Conservation (phyloP, 2,888 invertebrate genomes). For the Callyntrura sp. region DNA sequence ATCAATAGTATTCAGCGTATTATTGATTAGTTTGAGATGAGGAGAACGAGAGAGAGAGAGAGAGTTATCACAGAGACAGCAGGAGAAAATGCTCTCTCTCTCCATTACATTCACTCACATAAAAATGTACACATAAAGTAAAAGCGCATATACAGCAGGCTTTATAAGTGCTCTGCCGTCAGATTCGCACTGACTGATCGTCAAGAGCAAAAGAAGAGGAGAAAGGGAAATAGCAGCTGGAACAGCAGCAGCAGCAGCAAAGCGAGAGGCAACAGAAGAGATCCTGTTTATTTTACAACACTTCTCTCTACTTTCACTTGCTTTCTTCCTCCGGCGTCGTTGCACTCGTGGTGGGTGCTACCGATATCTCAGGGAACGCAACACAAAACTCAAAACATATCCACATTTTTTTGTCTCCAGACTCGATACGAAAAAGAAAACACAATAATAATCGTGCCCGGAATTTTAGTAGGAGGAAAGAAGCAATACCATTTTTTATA, state of each 20-base stretch:
- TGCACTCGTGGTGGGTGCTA: conserved; percentile 46
- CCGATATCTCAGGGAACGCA: conserved; percentile 3
- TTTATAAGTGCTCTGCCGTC: conserved; percentile 83
- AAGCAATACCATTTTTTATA: no score
- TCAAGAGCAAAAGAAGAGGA: conserved; percentile 51
- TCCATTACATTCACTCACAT: conserved; percentile 30
- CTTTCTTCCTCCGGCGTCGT: conserved; percentile 78
- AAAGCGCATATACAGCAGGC: conserved; percentile 43
- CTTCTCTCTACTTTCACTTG: conserved; percentile 79
- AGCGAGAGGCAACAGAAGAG: conserved; percentile 53
- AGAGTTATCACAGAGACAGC: conserved; percentile 84
- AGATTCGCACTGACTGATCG: conserved; percentile 82
- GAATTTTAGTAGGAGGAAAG: no score
- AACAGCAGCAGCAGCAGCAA: not conserved
- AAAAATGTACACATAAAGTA: conserved; percentile 53
- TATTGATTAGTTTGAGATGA: conserved; percentile 84
- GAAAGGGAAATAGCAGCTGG: conserved; percentile 6
- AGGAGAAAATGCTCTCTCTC: conserved; percentile 63
- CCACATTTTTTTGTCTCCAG: conserved; percentile 4
- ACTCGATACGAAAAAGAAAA: not conserved
- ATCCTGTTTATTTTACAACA: conserved; percentile 84
- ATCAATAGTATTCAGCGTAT: conserved; percentile 84
- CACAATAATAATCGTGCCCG: not conserved
- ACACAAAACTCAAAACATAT: conserved; percentile 8
- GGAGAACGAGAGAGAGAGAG: conserved; percentile 83